These are phyloP conservation scores for Dufourea novaeangliae DNA, from an alignment of 1,140 invertebrate species.

Conservation along the genomic window DNA sequence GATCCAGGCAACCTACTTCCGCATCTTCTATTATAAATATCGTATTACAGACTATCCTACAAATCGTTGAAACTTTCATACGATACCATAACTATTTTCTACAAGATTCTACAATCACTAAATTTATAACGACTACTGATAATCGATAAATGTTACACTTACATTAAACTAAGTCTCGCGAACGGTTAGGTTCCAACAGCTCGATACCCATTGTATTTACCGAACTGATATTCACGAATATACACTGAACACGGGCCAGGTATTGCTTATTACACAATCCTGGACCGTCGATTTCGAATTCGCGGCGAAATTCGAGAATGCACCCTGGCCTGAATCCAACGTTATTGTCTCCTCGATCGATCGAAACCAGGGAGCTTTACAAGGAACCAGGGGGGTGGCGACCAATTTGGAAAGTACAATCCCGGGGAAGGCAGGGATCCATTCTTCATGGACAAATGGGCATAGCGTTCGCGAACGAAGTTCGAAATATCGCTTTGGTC, in stretches of 20 bases:
- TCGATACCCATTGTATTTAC: not conserved
- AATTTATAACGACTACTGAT: not conserved
- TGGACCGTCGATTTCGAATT: not conserved
- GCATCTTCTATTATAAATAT: too few relatives aligned
- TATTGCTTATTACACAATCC: not conserved
- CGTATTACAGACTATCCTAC: too few relatives aligned
- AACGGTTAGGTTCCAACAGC: not conserved
- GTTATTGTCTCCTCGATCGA: slow-evolving; percentile 55
- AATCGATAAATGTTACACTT: too few relatives aligned
- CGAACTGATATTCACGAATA: not conserved
- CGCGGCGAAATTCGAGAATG: slow-evolving; percentile 26
- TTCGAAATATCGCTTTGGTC: slow-evolving; percentile 60
- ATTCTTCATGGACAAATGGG: slow-evolving; percentile 61
- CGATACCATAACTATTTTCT: too few relatives aligned
- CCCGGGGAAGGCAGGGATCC: slow-evolving; percentile 41
- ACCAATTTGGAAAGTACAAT: slow-evolving; percentile 62
- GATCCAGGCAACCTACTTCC: too few relatives aligned
- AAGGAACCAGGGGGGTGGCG: slow-evolving; percentile 28
- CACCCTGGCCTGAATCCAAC: slow-evolving; percentile 36
- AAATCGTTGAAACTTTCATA: too few relatives aligned
- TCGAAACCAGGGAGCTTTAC: slow-evolving; percentile 34
- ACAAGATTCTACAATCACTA: too few relatives aligned
- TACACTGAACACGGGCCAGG: too few relatives aligned
- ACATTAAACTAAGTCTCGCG: not conserved
- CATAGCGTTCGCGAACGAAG: slow-evolving; percentile 56